Conservation (phyloP, 2,113 vertebrate genomes). For the Pavo muticus region DNA sequence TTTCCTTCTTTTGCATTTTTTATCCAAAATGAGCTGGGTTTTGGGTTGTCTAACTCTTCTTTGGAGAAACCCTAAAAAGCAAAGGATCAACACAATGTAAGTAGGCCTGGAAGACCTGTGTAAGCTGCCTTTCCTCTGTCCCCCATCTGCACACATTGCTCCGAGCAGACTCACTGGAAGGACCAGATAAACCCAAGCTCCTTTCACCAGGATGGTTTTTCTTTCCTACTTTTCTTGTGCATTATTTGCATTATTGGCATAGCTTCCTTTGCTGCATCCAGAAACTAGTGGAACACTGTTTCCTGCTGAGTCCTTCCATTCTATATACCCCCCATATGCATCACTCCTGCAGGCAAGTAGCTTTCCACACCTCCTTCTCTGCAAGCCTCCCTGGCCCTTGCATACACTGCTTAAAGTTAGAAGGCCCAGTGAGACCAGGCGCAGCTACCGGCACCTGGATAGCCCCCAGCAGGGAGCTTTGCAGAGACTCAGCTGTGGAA, state of each 20-base stretch:
- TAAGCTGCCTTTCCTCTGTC: neutral
- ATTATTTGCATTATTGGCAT: neutral
- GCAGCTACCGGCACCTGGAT: neutral
- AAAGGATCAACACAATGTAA: neutral
- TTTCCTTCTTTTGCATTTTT: neutral
- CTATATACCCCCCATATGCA: too few species aligned
- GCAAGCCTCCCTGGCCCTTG: neutral
- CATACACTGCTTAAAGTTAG: neutral
- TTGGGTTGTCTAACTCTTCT: neutral
- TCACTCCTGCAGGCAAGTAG: neutral
- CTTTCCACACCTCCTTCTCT: neutral
- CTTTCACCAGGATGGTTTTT: neutral
- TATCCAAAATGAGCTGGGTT: neutral
- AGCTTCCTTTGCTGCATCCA: neutral
- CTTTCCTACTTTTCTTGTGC: neutral
- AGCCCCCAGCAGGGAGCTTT: neutral
- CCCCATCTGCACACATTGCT: neutral
- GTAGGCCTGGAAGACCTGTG: neutral
- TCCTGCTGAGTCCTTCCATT: neutral
- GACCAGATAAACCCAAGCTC: neutral
- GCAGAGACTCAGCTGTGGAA: neutral
- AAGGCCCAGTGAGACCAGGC: neutral
- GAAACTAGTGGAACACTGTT: neutral
- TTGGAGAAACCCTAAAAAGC: neutral
- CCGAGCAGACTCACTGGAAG: neutral